These are phyloP conservation scores for Syngnathoides biaculeatus DNA, from an alignment of 2,113 vertebrate species.

Conservation along the genomic window DNA sequence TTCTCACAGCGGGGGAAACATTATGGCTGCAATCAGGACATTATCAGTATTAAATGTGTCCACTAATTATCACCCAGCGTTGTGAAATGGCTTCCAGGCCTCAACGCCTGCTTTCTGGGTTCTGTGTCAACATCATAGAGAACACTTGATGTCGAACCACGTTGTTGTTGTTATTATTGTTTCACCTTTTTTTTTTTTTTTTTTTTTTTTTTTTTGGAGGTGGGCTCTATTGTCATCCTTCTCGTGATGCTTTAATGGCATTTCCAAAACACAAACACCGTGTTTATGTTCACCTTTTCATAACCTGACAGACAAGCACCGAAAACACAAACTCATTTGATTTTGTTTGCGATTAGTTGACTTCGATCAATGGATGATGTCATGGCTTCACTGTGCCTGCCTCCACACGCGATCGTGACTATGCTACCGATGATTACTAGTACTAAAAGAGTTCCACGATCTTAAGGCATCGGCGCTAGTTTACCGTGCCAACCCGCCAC, in stretches of 20 bases:
- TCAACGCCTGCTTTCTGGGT: neutral
- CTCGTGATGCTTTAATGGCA: neutral
- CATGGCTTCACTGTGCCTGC: too few relatives aligned
- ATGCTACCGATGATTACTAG: too few relatives aligned
- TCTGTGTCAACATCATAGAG: neutral
- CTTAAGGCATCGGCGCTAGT: too few relatives aligned
- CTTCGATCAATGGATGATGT: too few relatives aligned
- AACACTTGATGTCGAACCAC: neutral
- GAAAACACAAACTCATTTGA: neutral
- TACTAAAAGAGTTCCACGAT: too few relatives aligned
- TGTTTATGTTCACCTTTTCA: neutral
- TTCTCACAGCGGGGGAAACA: slow-evolving; percentile 36
- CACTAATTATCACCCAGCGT: slow-evolving; percentile 20
- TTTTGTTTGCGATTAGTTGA: too few relatives aligned
- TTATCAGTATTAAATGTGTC: slow-evolving; percentile 45
- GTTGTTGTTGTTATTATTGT: neutral
- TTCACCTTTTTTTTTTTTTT: neutral
- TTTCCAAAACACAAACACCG: neutral
- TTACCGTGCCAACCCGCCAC: neutral
- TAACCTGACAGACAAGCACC: too few relatives aligned
- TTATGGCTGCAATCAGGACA: slow-evolving; percentile 36
- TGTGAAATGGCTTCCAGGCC: slow-evolving; percentile 8
- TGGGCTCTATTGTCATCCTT: neutral
- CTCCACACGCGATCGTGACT: too few relatives aligned
- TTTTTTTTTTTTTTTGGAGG: neutral